phyloP scores from a whole-genome alignment of 2,888 invertebrate species.

The Cacoxenus indagator region DNA sequence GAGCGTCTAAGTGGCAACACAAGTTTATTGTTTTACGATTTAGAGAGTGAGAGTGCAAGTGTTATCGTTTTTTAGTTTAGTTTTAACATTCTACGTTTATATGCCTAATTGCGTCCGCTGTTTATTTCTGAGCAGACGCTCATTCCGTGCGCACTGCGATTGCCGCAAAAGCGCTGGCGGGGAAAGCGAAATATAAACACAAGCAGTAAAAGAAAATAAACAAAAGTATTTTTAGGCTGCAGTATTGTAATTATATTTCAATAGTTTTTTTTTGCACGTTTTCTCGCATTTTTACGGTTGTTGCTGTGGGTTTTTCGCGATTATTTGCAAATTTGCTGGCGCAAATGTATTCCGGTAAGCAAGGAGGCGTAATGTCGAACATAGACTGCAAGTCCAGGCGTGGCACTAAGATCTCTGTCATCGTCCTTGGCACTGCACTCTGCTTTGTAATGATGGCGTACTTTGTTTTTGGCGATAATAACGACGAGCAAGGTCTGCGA shows the following conservation, averaged over 20 bases:
- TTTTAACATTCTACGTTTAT: background rate
- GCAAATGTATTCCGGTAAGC: background rate
- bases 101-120: background rate
- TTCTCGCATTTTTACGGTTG: background rate
- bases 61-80: background rate
- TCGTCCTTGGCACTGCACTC: constrained; percentile 64
- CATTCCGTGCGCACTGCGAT: too few species aligned
- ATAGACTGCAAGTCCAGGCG: constrained; percentile 64
- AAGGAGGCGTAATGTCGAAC: constrained; percentile 46
- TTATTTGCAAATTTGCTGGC: background rate
- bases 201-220: constrained; percentile 46
- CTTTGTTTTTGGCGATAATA: constrained; percentile 68
- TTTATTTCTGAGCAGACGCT: background rate
- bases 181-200: background rate
- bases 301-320: background rate
- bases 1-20: too few species aligned
- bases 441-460: constrained; percentile 68
- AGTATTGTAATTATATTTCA: background rate
- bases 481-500: constrained; percentile 65
- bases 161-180: background rate
- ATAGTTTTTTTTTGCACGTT: background rate
- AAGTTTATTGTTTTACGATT: too few species aligned
- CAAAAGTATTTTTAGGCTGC: constrained; percentile 58
- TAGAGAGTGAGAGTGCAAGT: too few species aligned
- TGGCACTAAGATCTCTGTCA: constrained; percentile 68